Percentiles rank a stretch among this genome's conserved stretches.
Conservation (phyloP, 2,113 vertebrate species). For the Siniperca knerii region DNA sequence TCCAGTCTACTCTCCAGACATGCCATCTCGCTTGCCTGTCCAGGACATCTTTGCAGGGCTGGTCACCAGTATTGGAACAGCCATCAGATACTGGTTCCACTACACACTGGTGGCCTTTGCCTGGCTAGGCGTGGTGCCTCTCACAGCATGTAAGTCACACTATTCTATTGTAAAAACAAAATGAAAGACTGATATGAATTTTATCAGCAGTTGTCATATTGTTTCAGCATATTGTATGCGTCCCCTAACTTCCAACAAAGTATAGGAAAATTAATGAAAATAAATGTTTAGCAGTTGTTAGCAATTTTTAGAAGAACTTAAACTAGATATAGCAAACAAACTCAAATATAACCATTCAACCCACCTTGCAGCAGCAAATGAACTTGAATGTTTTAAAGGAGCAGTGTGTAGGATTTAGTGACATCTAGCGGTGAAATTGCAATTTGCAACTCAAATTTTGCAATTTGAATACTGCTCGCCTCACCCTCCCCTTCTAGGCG, state of each 20-base stretch:
- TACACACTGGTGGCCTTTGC: slow-evolving; percentile 99
- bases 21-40: slow-evolving; percentile 97
- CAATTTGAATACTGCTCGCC: too few species aligned
- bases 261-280: background rate
- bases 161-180: background rate
- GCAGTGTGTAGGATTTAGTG: too few species aligned
- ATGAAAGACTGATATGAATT: background rate
- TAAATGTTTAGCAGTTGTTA: background rate
- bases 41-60: slow-evolving; percentile 98
- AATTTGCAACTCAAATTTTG: too few species aligned
- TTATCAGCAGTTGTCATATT: background rate
- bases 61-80: slow-evolving; percentile 97
- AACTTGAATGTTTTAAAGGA: background rate
- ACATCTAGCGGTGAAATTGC: too few species aligned
- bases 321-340: background rate
- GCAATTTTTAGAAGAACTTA: background rate
- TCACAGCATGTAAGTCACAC: slow-evolving; percentile 95
- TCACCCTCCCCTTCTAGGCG: too few species aligned
- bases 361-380: background rate
- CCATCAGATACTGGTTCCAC: slow-evolving; percentile 99
- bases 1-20: slow-evolving; percentile 97
- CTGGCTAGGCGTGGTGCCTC: slow-evolving; percentile 98
- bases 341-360: background rate
- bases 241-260: background rate
- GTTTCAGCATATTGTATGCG: background rate